These are phyloP conservation scores for Coelopa pilipes DNA, from an alignment of 2,888 invertebrate genomes.

Conservation along the genomic window DNA sequence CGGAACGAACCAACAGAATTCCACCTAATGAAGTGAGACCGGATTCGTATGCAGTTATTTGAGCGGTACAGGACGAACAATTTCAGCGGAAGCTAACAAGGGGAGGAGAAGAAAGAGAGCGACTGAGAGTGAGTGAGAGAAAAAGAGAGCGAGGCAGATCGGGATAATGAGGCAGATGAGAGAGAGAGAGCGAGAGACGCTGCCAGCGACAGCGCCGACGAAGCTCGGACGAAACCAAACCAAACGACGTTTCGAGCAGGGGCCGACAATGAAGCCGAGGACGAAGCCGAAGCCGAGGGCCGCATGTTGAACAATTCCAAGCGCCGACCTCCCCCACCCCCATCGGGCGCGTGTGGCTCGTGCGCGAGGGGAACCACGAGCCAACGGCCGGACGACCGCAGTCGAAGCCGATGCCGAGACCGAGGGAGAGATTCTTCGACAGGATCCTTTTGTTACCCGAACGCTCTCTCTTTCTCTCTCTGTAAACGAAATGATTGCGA, in stretches of 20 bases:
- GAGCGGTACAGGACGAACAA: constrained; percentile 11
- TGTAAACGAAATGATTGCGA: constrained; percentile 25
- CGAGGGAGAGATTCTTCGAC: constrained; percentile 38
- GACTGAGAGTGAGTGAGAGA: not conserved
- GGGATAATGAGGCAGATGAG: not conserved
- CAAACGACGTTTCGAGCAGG: no score
- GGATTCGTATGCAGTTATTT: constrained; percentile 14
- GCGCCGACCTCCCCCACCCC: not conserved
- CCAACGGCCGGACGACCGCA: no score
- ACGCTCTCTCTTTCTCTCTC: constrained; percentile 8
- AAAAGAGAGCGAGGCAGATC: not conserved
- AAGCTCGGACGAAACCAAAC: not conserved
- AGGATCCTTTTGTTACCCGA: constrained; percentile 38
- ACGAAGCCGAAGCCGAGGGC: no score
- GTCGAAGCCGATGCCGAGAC: no score
- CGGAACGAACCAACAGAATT: not conserved
- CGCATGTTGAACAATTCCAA: not conserved
- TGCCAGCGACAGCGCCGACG: not conserved
- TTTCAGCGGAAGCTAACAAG: constrained; percentile 24
- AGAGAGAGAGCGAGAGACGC: not conserved
- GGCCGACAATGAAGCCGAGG: no score
- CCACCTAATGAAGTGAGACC: constrained; percentile 8
- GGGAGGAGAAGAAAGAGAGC: not conserved
- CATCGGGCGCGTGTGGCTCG: not conserved
- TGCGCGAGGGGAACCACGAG: constrained; percentile 16